Conservation (phyloP, 2,888 invertebrate species). For the Lasioglossum calceatum region DNA sequence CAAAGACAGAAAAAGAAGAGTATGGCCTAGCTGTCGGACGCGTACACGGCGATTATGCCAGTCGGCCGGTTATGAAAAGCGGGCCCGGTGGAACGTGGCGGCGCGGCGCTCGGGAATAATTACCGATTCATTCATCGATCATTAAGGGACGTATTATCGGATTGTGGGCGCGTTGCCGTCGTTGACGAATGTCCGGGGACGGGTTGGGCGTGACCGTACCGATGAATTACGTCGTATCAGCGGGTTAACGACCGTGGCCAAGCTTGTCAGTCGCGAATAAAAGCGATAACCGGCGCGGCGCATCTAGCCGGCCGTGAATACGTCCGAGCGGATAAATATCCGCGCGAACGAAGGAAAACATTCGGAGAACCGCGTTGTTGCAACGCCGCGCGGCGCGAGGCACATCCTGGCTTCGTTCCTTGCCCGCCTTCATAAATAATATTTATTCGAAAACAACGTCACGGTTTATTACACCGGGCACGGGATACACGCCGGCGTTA, state of each 20-base stretch:
- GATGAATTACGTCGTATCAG: slow-evolving; percentile 60
- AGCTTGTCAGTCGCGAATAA: slow-evolving; percentile 57
- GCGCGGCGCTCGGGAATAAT: slow-evolving; percentile 61
- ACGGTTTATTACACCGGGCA: slow-evolving; percentile 51
- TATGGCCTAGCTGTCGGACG: background rate
- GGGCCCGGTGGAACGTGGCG: slow-evolving; percentile 31
- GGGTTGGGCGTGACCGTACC: slow-evolving; percentile 59
- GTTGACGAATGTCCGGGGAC: slow-evolving; percentile 62
- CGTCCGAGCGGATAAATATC: slow-evolving; percentile 24
- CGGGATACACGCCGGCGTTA: slow-evolving; percentile 24
- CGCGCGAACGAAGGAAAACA: background rate
- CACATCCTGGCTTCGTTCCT: slow-evolving; percentile 26
- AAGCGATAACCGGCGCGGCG: slow-evolving; percentile 41
- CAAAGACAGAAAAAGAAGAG: background rate
- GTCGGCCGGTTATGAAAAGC: slow-evolving; percentile 39
- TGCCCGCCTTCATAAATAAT: slow-evolving; percentile 60
- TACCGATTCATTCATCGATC: slow-evolving; percentile 78
- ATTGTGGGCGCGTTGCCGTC: slow-evolving; percentile 55
- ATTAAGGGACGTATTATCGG: slow-evolving; percentile 75
- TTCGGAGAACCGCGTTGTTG: background rate
- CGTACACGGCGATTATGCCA: background rate
- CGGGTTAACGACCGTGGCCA: slow-evolving; percentile 57
- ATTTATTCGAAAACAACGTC: slow-evolving; percentile 59
- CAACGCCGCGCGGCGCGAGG: slow-evolving; percentile 6
- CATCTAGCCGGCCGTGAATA: slow-evolving; percentile 31